phyloP scores from a whole-genome alignment of 2,888 invertebrate genomes.

The Ethmia dodecea region DNA sequence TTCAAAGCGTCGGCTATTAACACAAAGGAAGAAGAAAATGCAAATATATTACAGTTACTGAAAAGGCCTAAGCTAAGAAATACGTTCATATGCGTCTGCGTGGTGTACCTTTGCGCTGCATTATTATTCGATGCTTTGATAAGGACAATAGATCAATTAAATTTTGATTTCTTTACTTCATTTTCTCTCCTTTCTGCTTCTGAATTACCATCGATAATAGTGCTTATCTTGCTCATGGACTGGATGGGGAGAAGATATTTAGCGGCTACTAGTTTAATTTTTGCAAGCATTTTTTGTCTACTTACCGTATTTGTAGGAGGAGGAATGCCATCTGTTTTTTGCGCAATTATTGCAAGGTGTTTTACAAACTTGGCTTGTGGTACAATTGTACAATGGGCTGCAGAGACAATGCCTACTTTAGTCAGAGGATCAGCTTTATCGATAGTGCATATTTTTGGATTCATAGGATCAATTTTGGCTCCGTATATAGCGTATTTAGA shows the following conservation, averaged over 20 bases:
- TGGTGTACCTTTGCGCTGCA: conserved; percentile 41
- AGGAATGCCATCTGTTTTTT: conserved; percentile 37
- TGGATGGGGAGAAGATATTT: conserved; percentile 47
- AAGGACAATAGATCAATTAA: conserved; percentile 39
- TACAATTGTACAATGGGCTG: conserved; percentile 43
- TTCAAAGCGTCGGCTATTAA: conserved; percentile 31
- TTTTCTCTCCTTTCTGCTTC: conserved; percentile 46
- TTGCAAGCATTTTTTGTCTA: conserved; percentile 36
- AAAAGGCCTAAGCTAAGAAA: conserved; percentile 39
- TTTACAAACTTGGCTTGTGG: conserved; percentile 42
- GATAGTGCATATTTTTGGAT: conserved; percentile 43
- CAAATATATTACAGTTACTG: conserved; percentile 35
- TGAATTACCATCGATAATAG: conserved; percentile 43
- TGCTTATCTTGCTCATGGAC: conserved; percentile 45
- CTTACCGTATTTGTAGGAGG: conserved; percentile 32
- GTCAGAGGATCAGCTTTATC: conserved; percentile 46
- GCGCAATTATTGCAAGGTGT: conserved; percentile 44
- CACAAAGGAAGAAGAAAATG: conserved; percentile 27
- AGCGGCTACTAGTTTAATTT: conserved; percentile 29
- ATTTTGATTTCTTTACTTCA: conserved; percentile 46
- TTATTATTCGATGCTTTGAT: conserved; percentile 46
- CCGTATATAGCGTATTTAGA: conserved; percentile 36
- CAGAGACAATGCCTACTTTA: conserved; percentile 45
- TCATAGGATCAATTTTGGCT: conserved; percentile 38
- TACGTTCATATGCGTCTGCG: conserved; percentile 36